phyloP scores from a whole-genome alignment of 2,113 vertebrate species.

The Chinchilla lanigera region DNA sequence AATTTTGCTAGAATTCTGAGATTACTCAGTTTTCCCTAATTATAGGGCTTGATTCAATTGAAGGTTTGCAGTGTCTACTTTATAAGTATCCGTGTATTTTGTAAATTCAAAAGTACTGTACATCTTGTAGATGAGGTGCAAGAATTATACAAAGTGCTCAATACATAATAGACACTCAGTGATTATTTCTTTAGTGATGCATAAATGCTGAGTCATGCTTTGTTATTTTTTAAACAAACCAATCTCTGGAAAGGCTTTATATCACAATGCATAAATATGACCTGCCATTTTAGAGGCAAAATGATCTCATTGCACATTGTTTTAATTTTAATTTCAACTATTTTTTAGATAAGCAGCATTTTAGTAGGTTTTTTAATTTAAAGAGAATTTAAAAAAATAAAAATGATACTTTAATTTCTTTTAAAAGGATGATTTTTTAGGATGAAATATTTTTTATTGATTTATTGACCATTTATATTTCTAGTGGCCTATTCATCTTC shows the following conservation, averaged over 20 bases:
- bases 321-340: neutral
- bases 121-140: neutral
- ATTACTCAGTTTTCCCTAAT: neutral
- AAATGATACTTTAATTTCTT: neutral
- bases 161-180: neutral
- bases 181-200: constrained; percentile 10
- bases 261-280: neutral
- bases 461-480: neutral
- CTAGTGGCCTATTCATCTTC: neutral
- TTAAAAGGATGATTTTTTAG: neutral
- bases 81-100: neutral
- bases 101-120: neutral
- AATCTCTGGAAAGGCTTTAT: neutral
- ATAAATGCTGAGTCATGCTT: neutral
- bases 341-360: no score
- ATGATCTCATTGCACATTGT: neutral
- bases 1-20: neutral
- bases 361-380: no score
- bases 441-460: neutral
- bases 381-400: no score
- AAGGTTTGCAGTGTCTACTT: neutral
- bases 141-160: neutral
- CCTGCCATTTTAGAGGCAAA: neutral
- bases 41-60: neutral
- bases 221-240: neutral